Base-by-base conservation (phyloP, 2,797 vertebrate species). In the Poecilia gillii region DNA sequence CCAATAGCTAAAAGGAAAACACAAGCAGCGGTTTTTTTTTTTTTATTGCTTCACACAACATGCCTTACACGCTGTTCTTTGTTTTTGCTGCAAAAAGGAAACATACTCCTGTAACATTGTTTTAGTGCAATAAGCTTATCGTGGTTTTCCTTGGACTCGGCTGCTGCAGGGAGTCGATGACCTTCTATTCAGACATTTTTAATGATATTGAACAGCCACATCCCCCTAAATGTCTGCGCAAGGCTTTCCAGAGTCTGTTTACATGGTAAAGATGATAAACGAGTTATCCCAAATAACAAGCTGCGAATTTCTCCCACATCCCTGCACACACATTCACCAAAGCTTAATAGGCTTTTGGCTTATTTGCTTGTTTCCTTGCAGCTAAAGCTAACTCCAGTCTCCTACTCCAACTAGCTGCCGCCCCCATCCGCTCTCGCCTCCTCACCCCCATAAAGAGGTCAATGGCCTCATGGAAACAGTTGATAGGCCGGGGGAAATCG, bases 391-490 rank as follows among this genome's bases (percentile, higher is more conserved):
- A 86, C 62, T 84, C 81, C 64, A 76, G 49, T 82, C 73, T 82
- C 47, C 47, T 72, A 72, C 80, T 76, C 59, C 47, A 77, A 74
- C 59, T 79, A 81, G 62, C 68, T 76, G 47, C 78, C 64, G 12
- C 45, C 74, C 82, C 78, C 73, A 75, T 39, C 71, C 39, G 49
- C 57, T 33, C 71, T 31, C 49, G 41, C 78, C 71, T 74, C 79
- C 71, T 73, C 87, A 84, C 87, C 88, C 84, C 86, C 76, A 79
- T 82, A 89, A 86, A 88, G 89, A 91, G 91, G 91, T 94, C 91
- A 93, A 0, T 68, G 79, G 84, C 89, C 84, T 85, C 90, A 91
- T 89, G 90, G 93, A 94, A 94, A 94, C 86, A 92, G 85, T 91
- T 90, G 87, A 94, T 88, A 91, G 93, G 92, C 82, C 25, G 20